phyloP scores from a whole-genome alignment of 2,888 invertebrate genomes.

The Hanleya hanleyi region DNA sequence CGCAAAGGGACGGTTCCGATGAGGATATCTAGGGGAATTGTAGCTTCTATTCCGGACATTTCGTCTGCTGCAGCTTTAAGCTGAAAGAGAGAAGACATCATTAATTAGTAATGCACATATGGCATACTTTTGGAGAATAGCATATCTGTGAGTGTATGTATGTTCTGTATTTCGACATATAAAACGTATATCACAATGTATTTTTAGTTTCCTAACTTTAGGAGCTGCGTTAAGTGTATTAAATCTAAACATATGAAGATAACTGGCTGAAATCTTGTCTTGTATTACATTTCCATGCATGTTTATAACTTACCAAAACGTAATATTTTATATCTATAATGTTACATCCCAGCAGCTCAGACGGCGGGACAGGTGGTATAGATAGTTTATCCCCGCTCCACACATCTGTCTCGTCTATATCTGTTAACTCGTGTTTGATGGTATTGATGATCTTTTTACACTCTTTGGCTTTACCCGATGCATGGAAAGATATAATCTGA shows the following conservation, averaged over 20 bases:
- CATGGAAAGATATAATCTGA: constrained; percentile 34
- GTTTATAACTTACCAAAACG: constrained; percentile 33
- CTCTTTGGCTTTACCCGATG: constrained; percentile 24
- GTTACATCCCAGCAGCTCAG: constrained; percentile 93
- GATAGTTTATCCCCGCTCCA: constrained; percentile 93
- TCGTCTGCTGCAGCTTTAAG: background rate
- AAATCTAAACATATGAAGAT: too few relatives aligned
- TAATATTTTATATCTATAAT: constrained; percentile 90
- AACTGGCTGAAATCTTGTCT: too few relatives aligned
- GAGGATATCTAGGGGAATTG: background rate
- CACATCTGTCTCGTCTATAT: constrained; percentile 79
- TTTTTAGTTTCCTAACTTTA: too few relatives aligned
- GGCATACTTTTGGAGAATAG: too few relatives aligned
- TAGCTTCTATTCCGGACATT: background rate
- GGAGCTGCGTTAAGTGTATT: too few relatives aligned
- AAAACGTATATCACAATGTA: too few relatives aligned
- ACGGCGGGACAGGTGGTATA: constrained; percentile 94
- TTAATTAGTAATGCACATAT: too few relatives aligned
- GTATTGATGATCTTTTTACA: constrained; percentile 24
- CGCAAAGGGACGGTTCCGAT: background rate
- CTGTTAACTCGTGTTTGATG: constrained; percentile 27
- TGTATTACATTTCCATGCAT: too few relatives aligned
- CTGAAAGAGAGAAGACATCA: background rate
- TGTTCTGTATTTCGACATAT: too few relatives aligned
- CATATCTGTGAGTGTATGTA: too few relatives aligned